Base-by-base conservation (phyloP, 1,140 invertebrate species). In the Bombus waltoni region DNA sequence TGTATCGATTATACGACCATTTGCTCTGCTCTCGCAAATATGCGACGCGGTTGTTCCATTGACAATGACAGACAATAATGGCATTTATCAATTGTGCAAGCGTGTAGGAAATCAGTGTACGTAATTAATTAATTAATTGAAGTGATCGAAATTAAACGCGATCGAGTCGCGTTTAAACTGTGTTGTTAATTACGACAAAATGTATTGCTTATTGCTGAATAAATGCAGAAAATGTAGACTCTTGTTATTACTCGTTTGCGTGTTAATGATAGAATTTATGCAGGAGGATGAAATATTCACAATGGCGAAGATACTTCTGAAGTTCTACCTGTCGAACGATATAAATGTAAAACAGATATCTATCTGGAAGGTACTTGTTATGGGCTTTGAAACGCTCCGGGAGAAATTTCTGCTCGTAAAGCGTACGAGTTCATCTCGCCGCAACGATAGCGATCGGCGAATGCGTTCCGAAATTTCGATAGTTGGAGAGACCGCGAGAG, bases 391-490 rank as follows among this genome's bases (percentile, higher is more conserved):
- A 76, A 28, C 44, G 59, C 35, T 82, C 15, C 32, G 15, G 10
- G 32, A 65, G 42, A 22, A 77, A 79, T 77, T 80, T 62, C 22
- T 66, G 83, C 32, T 76, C 73, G 88, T 88, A 81, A 88, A 88
- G 85, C 86, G 71, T 1, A 44, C 47, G 13, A 53, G 38, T 83
- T 62, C 42, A 66, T 25, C 42, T 65, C 13, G 70, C 10, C 11
- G 0, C 22, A 38, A 40, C 68, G 40, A 42, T n/a, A 42, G 11
- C 28, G 28, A 72, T 6, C 40, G 18, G 66, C 8, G 38, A 71
- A 28, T 6, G 57, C 59, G 53, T 65, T 74, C 73, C 28, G 65
- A 89, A 89, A 78, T 88, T 88, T 87, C 76, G 87, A 80, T 83
- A 66, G 77, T 68, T 68, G 9, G 25, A 38, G 71, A 78, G 53